These are phyloP conservation scores for Clanis bilineata DNA, from an alignment of 2,888 invertebrate genomes.

Conservation along the genomic window DNA sequence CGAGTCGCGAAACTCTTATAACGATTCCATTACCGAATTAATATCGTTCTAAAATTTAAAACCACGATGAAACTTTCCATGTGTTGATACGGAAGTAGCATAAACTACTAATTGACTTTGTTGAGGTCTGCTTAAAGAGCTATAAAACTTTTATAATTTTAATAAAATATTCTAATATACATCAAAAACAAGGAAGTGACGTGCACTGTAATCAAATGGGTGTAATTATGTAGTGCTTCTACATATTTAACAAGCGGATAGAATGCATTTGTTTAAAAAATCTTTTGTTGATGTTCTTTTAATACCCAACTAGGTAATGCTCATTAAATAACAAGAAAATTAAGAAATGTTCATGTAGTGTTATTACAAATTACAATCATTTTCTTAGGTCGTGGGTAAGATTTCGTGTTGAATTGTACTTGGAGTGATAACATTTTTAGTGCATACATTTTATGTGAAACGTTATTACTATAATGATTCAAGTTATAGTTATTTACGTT, in stretches of 20 bases:
- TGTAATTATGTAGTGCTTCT: background rate
- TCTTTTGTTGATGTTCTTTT: background rate
- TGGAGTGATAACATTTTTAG: background rate
- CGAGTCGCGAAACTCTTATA: background rate
- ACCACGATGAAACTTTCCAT: conserved; percentile 1
- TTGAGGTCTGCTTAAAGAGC: background rate
- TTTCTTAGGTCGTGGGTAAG: background rate
- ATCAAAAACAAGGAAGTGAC: background rate
- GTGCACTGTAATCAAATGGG: background rate
- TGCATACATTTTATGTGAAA: background rate
- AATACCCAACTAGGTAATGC: too few species aligned
- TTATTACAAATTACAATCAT: background rate
- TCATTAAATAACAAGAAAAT: too few species aligned
- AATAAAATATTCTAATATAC: background rate
- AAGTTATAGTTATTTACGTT: background rate
- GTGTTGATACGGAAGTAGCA: conserved; percentile 6
- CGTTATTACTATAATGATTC: background rate
- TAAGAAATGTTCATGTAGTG: too few species aligned
- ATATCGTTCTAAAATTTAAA: background rate
- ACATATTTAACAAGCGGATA: background rate
- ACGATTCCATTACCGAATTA: too few species aligned
- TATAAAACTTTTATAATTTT: background rate
- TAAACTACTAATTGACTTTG: background rate
- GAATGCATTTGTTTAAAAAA: background rate
- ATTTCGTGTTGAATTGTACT: background rate